Evolutionary conservation across 2,113 vertebrate genomes (phyloP), one percentile per base, ranked within the genome.

Genomic region (Callospermophilus lateralis): DNA sequence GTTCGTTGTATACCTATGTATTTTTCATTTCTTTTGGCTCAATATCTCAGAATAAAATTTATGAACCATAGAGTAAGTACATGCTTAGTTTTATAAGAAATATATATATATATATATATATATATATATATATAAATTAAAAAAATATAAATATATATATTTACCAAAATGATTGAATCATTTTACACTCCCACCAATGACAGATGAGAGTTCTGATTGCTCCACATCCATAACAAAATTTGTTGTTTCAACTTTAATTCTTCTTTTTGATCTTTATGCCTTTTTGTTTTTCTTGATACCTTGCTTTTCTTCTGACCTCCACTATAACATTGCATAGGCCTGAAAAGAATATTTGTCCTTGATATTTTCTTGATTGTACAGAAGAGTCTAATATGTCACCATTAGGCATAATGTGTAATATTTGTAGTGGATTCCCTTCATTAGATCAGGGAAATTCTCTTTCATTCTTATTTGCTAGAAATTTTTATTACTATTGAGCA

Each of bases 11-110:
- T 28, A 6, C 7, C 24, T 51, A 61, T 58, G 24, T 34, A 22
- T 76, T 55, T 76, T 72, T 37, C 15, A 1, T 15, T 78, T 72
- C 32, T 84, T 22, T 90, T 90, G 26, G 16, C 15, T 58, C 48
- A 68, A 48, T 84, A 84, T 17, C n/a, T 76, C 22, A 15, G 79
- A 65, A 7, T 76, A 68, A 68, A 74, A 83, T 67, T 74, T 4
- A 24, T 81, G 16, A 55, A 4, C 73, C 45, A 37, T 32, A 65
- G 34, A 65, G 12, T 70, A 79, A 91, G 2, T 17, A 4, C 22
- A 65, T 53, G 22, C 16, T 91, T 72, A 53, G 81, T 86, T 95
- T 79, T 53, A 58, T 74, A 76, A 89, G 48, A 89, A 89, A 67
- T 68, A 65, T 6, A 3, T n/a, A 61, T 84, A n/a, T n/a, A n/a